A percentile compares a stretch with the other conserved stretches of the same genome.
These are phyloP conservation scores for Sylvia borin DNA, from an alignment of 2,797 vertebrate genomes.

Conservation along the genomic window DNA sequence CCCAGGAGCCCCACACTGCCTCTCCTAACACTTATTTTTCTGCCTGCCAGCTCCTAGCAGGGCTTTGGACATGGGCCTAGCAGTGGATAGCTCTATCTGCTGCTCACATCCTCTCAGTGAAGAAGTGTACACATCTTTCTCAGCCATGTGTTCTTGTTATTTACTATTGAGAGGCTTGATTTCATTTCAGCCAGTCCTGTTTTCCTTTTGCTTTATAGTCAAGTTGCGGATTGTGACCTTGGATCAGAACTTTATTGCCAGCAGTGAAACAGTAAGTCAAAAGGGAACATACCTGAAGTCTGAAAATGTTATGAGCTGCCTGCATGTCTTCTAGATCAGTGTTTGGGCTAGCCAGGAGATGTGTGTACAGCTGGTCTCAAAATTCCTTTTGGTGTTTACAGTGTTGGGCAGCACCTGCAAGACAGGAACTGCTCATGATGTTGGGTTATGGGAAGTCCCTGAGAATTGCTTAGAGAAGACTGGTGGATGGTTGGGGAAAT, in stretches of 20 bases:
- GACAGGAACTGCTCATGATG: not conserved
- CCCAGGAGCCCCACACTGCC: not conserved
- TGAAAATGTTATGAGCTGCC: not conserved
- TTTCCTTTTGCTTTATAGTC: conserved; percentile 30
- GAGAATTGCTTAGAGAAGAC: not conserved
- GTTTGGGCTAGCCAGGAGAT: not conserved
- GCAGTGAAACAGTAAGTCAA: conserved; percentile 36
- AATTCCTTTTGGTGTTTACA: not conserved
- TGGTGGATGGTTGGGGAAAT: not conserved
- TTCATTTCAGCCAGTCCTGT: not conserved
- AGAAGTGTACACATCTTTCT: not conserved
- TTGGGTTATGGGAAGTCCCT: not conserved
- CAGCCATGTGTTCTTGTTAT: not conserved
- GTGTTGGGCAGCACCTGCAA: not conserved
- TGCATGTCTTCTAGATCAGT: not conserved
- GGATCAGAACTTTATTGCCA: conserved; percentile 56
- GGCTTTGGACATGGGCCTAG: not conserved
- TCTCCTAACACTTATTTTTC: not conserved
- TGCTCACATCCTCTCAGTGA: not conserved
- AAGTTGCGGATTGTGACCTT: conserved; percentile 44
- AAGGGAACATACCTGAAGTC: not conserved
- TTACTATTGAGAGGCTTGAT: not conserved
- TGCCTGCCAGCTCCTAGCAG: not conserved
- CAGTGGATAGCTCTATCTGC: not conserved
- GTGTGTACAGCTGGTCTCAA: not conserved